Percentiles rank a stretch among this genome's conserved stretches.
These are phyloP conservation scores for Panthera tigris DNA, from an alignment of 2,113 vertebrate species.

Conservation along the genomic window DNA sequence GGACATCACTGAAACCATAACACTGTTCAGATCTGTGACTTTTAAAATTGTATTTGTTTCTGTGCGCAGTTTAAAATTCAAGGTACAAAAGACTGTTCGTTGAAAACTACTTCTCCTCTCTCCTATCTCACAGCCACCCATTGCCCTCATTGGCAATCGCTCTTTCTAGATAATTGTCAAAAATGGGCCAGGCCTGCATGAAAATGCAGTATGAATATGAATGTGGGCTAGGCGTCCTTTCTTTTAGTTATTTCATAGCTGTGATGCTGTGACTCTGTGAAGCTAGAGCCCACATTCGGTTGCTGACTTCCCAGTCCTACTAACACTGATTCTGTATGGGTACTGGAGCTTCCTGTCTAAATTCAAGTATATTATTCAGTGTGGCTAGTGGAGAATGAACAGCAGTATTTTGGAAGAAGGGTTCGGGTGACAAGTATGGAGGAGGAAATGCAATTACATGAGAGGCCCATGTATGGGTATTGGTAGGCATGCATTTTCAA, in stretches of 20 bases:
- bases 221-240: not conserved
- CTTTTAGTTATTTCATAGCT: not conserved
- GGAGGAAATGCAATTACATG: not conserved
- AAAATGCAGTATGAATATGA: not conserved
- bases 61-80: not conserved
- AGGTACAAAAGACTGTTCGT: not conserved
- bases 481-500: not conserved
- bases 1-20: not conserved
- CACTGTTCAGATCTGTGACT: not conserved
- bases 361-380: not conserved
- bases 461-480: not conserved
- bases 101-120: not conserved
- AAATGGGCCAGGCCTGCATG: not conserved
- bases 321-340: not conserved
- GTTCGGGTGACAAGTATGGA: not conserved
- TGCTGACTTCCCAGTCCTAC: not conserved
- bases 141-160: not conserved
- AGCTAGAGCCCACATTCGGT: not conserved
- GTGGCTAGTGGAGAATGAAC: not conserved
- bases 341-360: not conserved
- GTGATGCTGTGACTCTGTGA: not conserved
- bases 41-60: slow-evolving; percentile 18
- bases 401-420: not conserved
- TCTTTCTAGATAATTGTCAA: not conserved
- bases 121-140: not conserved